Conservation (phyloP, 2,113 vertebrate genomes). For the Hydropotes inermis region DNA sequence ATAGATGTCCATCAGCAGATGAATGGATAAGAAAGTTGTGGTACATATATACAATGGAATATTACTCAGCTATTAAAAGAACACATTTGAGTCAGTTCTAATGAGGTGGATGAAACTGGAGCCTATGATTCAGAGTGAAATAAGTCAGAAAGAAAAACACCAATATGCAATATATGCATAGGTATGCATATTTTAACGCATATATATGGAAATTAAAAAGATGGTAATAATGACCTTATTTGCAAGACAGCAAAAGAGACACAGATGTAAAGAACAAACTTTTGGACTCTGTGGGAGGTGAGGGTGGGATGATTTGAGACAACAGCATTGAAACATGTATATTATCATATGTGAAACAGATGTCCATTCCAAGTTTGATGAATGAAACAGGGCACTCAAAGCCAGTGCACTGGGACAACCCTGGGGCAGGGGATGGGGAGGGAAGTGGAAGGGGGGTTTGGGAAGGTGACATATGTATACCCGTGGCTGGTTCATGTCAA, state of each 20-base stretch:
- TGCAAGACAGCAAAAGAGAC: background rate
- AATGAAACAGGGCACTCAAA: background rate
- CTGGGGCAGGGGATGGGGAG: background rate
- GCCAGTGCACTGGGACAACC: background rate
- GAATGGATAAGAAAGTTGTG: background rate
- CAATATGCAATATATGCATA: background rate
- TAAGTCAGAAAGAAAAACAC: background rate
- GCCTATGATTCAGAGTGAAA: background rate
- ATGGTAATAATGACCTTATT: background rate
- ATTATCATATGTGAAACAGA: background rate
- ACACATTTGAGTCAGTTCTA: background rate
- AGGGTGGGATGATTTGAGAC: background rate
- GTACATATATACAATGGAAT: background rate
- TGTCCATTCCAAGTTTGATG: background rate
- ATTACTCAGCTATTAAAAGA: background rate
- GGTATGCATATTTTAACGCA: background rate
- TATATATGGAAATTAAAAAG: background rate
- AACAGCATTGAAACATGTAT: background rate
- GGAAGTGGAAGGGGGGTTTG: background rate
- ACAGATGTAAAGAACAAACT: background rate
- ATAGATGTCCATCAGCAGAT: background rate
- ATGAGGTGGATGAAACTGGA: background rate
- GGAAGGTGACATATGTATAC: background rate
- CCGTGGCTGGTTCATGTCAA: background rate
- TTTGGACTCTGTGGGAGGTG: background rate